phyloP scores from a whole-genome alignment of 1,140 invertebrate genomes.

The Caenorhabditis tropicalis region DNA sequence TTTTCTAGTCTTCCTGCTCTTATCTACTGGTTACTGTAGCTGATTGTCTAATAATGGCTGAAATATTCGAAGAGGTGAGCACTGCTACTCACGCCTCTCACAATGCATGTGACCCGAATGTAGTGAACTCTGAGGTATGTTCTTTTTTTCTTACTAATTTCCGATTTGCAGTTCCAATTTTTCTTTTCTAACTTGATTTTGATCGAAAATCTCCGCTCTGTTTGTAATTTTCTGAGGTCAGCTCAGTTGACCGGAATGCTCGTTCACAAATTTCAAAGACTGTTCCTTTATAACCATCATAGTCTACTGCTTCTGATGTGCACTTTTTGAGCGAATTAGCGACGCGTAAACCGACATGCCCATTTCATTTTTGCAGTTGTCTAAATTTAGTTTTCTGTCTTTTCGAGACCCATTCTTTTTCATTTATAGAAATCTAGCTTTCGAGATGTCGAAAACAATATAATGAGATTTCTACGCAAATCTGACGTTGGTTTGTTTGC shows the following conservation, averaged over 20 bases:
- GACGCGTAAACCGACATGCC: background rate
- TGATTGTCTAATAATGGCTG: background rate
- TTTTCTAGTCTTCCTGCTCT: slow-evolving; percentile 23
- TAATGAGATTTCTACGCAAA: background rate
- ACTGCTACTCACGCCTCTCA: slow-evolving; percentile 34
- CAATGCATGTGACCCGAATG: slow-evolving; percentile 37
- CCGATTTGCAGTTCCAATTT: background rate
- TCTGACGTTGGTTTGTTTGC: background rate
- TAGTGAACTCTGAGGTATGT: slow-evolving; percentile 35
- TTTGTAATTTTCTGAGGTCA: too few relatives aligned
- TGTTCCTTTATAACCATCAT: background rate
- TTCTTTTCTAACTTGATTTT: background rate
- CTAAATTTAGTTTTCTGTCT: too few relatives aligned
- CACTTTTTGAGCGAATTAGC: background rate
- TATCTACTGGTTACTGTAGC: slow-evolving; percentile 15
- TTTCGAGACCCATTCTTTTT: background rate
- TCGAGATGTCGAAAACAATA: background rate
- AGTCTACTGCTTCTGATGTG: background rate
- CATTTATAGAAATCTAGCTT: background rate
- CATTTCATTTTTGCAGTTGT: background rate
- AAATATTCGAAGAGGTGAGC: slow-evolving; percentile 37
- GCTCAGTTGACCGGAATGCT: background rate
- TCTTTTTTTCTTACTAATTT: slow-evolving; percentile 21
- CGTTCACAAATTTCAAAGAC: background rate
- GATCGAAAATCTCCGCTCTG: too few relatives aligned